Evolutionary conservation across 1,140 invertebrate genomes (phyloP), one percentile per base, ranked within the genome.

Genomic region (Phthorimaea operculella): DNA sequence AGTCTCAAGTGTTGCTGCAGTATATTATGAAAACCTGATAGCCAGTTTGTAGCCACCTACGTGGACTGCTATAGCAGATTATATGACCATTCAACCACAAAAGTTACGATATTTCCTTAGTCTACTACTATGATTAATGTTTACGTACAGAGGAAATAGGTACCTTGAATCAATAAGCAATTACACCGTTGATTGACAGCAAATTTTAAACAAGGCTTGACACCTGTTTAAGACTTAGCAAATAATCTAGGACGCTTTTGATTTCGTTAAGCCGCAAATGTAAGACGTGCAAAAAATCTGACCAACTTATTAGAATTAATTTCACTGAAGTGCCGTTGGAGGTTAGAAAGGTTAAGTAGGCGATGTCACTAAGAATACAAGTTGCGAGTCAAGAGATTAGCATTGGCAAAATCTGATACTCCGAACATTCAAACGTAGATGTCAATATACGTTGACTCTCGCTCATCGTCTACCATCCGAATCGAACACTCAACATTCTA

Each of bases 401-500:
- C n/a, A 39, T 39, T 39, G 8, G 36, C 36, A 9, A 39, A 9
- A n/a, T n/a, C 36, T 9, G n/a, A 39, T 39, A 39, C 36, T 39
- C 10, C 2, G n/a, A 39, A 39, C 8, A 47, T 47, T 15, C 11
- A 14, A 47, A 1, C n/a, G 15, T 47, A 9, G 11, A 47, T 47
- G 44, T 15, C 44, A 47, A n/a, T 16, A 16, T 9, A 39, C n/a
- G n/a, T 39, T 39, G 10, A 39, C n/a, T 39, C 44, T 15, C 8
- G 8, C 44, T 11, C 15, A 47, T 47, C 44, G 15, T 47, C 15
- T 47, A 15, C 44, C 44, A 16, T 16, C n/a, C 44, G 49, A 59
- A 59, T 56, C 54, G 54, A 51, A 55, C 36, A 51, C 47, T 60
- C 56, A 65, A 59, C 57, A 62, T 56, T 52, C 34, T 58, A 66